Evolutionary conservation across 2,888 invertebrate genomes (phyloP).

Genomic region (Apodemia mormo): DNA sequence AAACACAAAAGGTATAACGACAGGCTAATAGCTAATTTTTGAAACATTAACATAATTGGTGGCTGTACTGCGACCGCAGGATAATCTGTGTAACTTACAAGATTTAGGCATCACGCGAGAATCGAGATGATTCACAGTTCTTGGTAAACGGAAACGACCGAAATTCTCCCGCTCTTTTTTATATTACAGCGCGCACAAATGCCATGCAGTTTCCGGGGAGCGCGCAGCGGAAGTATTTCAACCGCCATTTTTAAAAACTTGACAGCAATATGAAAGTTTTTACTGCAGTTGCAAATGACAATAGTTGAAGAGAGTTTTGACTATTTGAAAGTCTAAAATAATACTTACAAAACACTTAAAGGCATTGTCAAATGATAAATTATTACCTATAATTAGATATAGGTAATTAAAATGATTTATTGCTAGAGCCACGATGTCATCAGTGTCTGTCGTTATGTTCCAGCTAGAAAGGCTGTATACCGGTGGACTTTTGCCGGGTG

Average conservation of each 20-base stretch:
- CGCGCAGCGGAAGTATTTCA: slow-evolving; percentile 9
- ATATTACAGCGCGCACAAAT: slow-evolving; percentile 55
- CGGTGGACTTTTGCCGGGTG: no score
- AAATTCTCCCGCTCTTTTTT: slow-evolving; percentile 69
- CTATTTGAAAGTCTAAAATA: not conserved
- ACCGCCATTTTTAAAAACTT: slow-evolving; percentile 11
- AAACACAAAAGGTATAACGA: slow-evolving; percentile 20
- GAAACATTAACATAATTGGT: slow-evolving; percentile 35
- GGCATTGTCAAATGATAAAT: no score
- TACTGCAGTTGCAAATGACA: not conserved
- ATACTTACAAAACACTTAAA: not conserved
- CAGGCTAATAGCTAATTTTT: slow-evolving; percentile 30
- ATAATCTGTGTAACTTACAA: slow-evolving; percentile 61
- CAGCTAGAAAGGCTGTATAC: no score
- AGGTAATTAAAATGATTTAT: no score
- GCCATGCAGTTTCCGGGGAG: slow-evolving; percentile 36
- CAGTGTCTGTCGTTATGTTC: no score
- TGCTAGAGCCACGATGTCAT: no score
- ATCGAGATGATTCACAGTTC: slow-evolving; percentile 68
- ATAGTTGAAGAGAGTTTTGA: not conserved
- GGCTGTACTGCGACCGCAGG: slow-evolving; percentile 33
- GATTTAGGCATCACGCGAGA: slow-evolving; percentile 57
- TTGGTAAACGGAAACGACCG: slow-evolving; percentile 77
- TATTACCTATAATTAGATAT: no score
- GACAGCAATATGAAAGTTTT: not conserved